phyloP scores from a whole-genome alignment of 1,140 invertebrate genomes.

The Drosophila azteca region DNA sequence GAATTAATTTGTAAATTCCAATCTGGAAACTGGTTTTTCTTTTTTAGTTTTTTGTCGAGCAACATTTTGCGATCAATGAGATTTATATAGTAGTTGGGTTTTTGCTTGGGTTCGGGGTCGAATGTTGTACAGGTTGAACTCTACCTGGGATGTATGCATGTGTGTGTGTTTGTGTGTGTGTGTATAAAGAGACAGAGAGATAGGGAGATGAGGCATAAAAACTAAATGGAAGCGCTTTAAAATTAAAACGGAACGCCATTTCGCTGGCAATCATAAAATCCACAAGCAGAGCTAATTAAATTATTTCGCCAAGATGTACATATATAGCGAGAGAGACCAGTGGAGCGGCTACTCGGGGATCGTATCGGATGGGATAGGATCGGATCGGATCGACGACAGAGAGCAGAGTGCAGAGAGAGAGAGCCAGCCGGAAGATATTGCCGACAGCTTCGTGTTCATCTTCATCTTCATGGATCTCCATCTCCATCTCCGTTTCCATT shows the following conservation, averaged over 20 bases:
- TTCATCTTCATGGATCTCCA: slow-evolving; percentile 37
- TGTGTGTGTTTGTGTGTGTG: neutral
- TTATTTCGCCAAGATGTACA: slow-evolving; percentile 55
- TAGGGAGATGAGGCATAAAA: slow-evolving; percentile 23
- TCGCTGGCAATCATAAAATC: slow-evolving; percentile 56
- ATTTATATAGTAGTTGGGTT: too few species aligned
- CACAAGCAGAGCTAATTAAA: slow-evolving; percentile 76
- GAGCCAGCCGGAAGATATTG: slow-evolving; percentile 3
- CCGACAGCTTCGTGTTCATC: slow-evolving; percentile 17
- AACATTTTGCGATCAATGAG: too few species aligned
- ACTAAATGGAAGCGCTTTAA: slow-evolving; percentile 41
- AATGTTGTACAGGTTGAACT: slow-evolving; percentile 14
- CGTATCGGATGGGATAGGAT: neutral
- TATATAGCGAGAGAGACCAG: slow-evolving; percentile 16
- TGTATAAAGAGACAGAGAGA: slow-evolving; percentile 3
- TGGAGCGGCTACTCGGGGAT: neutral
- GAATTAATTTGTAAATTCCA: too few species aligned
- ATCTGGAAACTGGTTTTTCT: too few species aligned
- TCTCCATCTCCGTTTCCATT: slow-evolving; percentile 23
- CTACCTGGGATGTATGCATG: neutral
- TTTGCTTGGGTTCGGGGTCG: too few species aligned
- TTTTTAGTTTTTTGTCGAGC: too few species aligned
- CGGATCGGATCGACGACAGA: too few species aligned
- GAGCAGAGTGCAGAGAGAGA: too few species aligned
- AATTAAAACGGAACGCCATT: slow-evolving; percentile 55